Base-by-base conservation (phyloP, 1,140 invertebrate genomes). In the Drosophila melanica region DNA sequence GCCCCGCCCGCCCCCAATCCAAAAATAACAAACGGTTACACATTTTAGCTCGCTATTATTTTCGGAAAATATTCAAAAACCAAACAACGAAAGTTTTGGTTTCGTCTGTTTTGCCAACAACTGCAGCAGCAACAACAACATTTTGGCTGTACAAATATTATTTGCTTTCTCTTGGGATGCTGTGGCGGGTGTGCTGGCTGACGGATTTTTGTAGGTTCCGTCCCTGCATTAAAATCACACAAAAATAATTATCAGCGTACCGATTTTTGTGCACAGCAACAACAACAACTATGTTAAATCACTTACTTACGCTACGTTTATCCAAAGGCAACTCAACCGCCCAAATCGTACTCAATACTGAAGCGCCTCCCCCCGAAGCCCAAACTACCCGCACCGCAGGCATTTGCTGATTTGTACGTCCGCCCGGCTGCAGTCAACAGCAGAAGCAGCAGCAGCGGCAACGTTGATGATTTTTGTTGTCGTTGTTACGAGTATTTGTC, bases 11-110 rank as follows among this genome's bases (percentile, higher is more conserved):
- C 10, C 27, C 18, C 30, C 39, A 47, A n/a, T 47, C 37, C 58
- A 63, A 68, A 75, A 81, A 81, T 78, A 78, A 87, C 75, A 87
- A 87, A 81, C 68, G 42, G 82, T 66, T 87, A 79, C 67, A 86
- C 78, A 79, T 78, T 86, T 87, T 76, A 60, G 37, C 57, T 57
- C 75, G 75, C 81, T 87, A 86, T 86, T 87, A 87, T 86, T 86
- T 87, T 71, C 53, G 33, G 70, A 82, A 86, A 81, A 81, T 70
- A 84, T 66, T 66, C 58, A 66, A 60, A 74, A 73, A 79, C 41
- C 66, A 60, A 59, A 37, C 48, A 68, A 37, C 63, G 57, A 76
- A 79, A 75, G 41, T 79, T 80, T 70, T 53, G 27, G 63, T 47
- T 58, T 51, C 51, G 16, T 44, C 47, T 67, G 45, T 39, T 67